phyloP scores from a whole-genome alignment of 2,888 invertebrate genomes.

The Odontothrips loti region DNA sequence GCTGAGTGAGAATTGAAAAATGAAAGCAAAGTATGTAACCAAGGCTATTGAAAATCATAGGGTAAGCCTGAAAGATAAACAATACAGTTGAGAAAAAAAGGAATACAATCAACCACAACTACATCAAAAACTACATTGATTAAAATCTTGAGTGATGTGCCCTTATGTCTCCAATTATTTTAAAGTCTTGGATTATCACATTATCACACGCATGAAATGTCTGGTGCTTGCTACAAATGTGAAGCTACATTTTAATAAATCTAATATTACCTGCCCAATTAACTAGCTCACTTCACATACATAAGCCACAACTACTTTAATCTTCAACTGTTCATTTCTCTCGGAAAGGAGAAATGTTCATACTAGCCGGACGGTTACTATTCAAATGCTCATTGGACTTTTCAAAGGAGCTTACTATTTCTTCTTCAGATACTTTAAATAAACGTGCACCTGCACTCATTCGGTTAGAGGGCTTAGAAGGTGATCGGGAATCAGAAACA shows the following conservation, averaged over 20 bases:
- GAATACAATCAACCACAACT: background rate
- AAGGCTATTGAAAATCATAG: background rate
- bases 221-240: too few relatives aligned
- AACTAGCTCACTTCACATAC: background rate
- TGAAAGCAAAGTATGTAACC: conserved; percentile 13
- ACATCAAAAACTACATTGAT: background rate
- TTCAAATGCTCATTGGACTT: background rate
- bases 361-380: background rate
- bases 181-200: background rate
- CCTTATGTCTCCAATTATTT: background rate
- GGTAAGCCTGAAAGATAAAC: background rate
- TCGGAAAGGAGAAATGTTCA: background rate
- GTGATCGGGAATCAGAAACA: background rate
- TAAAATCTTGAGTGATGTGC: background rate
- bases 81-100: too few relatives aligned
- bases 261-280: background rate
- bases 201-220: too few relatives aligned
- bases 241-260: background rate
- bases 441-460: conserved; percentile 45
- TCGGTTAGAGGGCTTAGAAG: conserved; percentile 37
- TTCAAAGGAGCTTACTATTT: conserved; percentile 37
- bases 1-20: conserved; percentile 10
- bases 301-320: background rate
- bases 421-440: conserved; percentile 47
- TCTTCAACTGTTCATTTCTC: background rate